phyloP scores from a whole-genome alignment of 2,797 vertebrate genomes.

The Sandelia bainsii region DNA sequence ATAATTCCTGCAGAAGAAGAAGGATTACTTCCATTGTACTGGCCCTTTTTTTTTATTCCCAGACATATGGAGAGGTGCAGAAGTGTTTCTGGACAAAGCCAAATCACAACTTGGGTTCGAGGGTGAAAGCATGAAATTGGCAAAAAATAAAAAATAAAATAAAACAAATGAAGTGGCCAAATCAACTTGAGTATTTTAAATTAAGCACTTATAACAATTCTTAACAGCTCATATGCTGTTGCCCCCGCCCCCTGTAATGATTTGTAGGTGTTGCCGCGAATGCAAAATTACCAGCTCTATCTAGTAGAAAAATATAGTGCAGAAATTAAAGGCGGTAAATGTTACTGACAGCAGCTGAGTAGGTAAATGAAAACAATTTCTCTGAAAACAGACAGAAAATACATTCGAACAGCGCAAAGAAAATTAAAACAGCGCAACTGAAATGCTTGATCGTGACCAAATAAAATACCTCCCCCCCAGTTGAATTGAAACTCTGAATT shows the following conservation, averaged over 20 bases:
- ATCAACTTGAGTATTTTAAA: conserved; percentile 37
- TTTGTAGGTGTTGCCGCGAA: conserved; percentile 25
- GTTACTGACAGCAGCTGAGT: conserved; percentile 41
- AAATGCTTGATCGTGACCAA: conserved; percentile 62
- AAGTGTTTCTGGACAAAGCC: conserved; percentile 39
- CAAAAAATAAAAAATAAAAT: conserved; percentile 38
- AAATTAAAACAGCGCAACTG: conserved; percentile 54
- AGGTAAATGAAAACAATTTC: conserved; percentile 38
- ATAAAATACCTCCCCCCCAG: conserved; percentile 71
- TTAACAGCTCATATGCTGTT: conserved; percentile 1
- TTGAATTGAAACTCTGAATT: conserved; percentile 82
- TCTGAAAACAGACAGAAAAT: conserved; percentile 46
- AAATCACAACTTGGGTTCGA: conserved; percentile 25
- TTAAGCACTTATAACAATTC: conserved; percentile 25
- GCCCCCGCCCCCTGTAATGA: not conserved
- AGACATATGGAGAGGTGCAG: conserved; percentile 31
- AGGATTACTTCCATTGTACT: conserved; percentile 10
- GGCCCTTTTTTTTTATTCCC: not conserved
- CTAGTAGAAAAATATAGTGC: conserved; percentile 20
- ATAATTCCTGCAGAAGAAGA: conserved; percentile 10
- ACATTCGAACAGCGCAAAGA: conserved; percentile 40
- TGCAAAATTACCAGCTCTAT: conserved; percentile 11
- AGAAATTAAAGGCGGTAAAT: conserved; percentile 20
- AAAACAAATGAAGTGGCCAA: conserved; percentile 27
- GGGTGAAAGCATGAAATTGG: conserved; percentile 59